Evolutionary conservation across 2,797 vertebrate species (phyloP).

Genomic region (Lepilemur ruficaudatus): DNA sequence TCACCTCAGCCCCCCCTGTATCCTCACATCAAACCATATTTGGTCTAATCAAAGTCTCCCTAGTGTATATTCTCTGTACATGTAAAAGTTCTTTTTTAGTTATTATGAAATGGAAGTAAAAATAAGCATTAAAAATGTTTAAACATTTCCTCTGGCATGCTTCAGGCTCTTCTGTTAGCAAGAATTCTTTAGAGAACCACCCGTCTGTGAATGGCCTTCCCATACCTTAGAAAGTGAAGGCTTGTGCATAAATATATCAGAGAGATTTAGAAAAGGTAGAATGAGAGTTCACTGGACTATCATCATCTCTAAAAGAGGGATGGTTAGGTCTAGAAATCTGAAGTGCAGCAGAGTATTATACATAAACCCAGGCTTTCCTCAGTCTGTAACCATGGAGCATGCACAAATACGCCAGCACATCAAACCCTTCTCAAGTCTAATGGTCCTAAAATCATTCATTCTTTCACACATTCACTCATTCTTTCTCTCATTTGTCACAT

Average conservation of each 20-base stretch:
- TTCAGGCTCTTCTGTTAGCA: not conserved
- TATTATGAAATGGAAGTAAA: not conserved
- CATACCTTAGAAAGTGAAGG: not conserved
- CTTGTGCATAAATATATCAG: not conserved
- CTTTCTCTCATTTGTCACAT: not conserved
- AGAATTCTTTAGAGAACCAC: not conserved
- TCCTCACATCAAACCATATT: not conserved
- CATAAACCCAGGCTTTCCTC: not conserved
- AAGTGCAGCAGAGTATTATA: not conserved
- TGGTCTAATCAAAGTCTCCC: not conserved
- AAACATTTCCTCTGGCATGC: conserved; percentile 16
- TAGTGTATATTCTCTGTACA: not conserved
- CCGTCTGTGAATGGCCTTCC: not conserved
- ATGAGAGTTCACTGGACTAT: not conserved
- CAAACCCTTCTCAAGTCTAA: not conserved
- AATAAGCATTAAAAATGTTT: not conserved
- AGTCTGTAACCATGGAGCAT: not conserved
- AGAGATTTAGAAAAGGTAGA: not conserved
- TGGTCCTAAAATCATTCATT: not conserved
- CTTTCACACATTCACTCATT: not conserved
- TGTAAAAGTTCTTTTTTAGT: not conserved
- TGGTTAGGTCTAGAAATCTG: not conserved
- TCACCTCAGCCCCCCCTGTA: not conserved
- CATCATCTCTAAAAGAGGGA: not conserved
- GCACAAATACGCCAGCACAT: not conserved